These are phyloP conservation scores for Sphaerodactylus townsendi DNA, from an alignment of 2,113 vertebrate species.

Conservation along the genomic window DNA sequence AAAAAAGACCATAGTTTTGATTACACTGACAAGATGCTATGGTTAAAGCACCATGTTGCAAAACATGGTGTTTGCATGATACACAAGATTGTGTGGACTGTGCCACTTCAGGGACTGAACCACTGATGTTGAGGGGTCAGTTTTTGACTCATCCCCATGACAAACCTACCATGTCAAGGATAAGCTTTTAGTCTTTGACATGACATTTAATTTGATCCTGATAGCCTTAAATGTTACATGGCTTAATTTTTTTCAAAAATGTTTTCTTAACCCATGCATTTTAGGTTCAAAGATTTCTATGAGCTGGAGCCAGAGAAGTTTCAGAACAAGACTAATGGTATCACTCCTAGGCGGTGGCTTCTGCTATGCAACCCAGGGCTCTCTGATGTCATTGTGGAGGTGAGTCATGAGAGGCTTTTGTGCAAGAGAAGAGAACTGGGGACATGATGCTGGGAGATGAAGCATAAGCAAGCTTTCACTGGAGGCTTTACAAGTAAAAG, in stretches of 20 bases:
- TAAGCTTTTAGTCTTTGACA: background rate
- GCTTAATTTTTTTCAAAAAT: background rate
- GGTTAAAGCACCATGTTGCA: background rate
- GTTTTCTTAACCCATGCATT: conserved; percentile 8
- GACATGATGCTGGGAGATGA: background rate
- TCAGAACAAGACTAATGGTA: conserved; percentile 91
- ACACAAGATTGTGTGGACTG: background rate
- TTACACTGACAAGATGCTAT: background rate
- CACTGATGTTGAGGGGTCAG: background rate
- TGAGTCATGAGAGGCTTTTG: conserved; percentile 19
- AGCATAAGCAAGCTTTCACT: too few species aligned
- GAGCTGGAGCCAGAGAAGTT: conserved; percentile 86
- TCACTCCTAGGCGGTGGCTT: conserved; percentile 88
- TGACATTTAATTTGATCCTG: background rate
- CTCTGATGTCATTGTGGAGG: conserved; percentile 83
- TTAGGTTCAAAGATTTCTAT: conserved; percentile 88
- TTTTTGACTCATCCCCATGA: background rate
- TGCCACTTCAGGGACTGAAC: background rate
- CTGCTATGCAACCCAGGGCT: conserved; percentile 87
- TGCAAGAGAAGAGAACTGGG: background rate
- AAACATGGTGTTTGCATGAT: too few species aligned
- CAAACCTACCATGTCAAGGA: background rate
- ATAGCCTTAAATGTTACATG: background rate
- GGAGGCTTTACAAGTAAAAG: too few species aligned
- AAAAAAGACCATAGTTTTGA: background rate